Conservation (phyloP, 1,140 invertebrate genomes). For the Trichoplusia ni region DNA sequence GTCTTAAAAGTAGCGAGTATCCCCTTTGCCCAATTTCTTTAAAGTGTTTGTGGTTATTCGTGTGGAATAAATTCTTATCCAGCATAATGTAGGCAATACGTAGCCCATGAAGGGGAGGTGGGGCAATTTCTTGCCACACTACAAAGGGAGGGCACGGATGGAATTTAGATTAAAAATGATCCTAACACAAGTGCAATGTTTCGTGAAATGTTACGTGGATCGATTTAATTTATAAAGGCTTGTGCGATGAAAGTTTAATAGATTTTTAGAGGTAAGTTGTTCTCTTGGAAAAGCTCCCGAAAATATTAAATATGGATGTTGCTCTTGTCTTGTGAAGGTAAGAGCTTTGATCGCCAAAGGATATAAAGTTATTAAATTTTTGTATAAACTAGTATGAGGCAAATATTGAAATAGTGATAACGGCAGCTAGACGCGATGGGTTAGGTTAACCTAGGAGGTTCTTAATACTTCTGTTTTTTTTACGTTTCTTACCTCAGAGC, state of each 20-base stretch:
- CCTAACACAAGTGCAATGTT: constrained; percentile 58
- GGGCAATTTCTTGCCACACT: constrained; percentile 46
- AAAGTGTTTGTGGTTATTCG: constrained; percentile 44
- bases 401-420: too few relatives aligned
- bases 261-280: constrained; percentile 1
- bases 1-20: constrained; percentile 3
- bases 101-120: constrained; percentile 46
- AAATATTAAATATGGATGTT: too few relatives aligned
- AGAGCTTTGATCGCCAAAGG: not conserved
- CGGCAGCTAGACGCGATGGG: too few relatives aligned
- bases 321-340: not conserved
- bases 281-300: too few relatives aligned
- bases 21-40: constrained; percentile 39
- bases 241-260: constrained; percentile 3
- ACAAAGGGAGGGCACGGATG: constrained; percentile 59
- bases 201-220: constrained; percentile 58
- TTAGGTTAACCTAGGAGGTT: too few relatives aligned
- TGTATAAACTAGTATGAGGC: too few relatives aligned
- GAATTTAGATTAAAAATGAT: constrained; percentile 80
- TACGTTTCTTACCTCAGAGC: too few relatives aligned
- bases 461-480: too few relatives aligned
- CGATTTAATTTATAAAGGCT: constrained; percentile 54
- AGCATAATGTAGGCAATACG: constrained; percentile 50
- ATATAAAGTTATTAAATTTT: too few relatives aligned
- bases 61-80: constrained; percentile 56